A percentile compares a stretch with the other conserved stretches of the same genome.
phyloP scores from a whole-genome alignment of 2,113 vertebrate species.

The Chionodraco myersi region DNA sequence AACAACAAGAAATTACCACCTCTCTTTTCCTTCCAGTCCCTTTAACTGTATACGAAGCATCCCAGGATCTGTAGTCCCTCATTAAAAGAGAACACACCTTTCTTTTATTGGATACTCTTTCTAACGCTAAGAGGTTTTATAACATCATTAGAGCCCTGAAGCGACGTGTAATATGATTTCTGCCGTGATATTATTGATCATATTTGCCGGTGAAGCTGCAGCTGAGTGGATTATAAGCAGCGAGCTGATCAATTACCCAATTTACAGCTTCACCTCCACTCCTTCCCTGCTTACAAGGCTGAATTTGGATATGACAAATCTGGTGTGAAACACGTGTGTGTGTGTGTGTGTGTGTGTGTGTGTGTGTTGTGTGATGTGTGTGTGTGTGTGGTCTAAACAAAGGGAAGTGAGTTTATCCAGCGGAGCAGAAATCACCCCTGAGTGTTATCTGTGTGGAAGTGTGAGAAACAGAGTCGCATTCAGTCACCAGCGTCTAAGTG shows the following conservation, averaged over 20 bases:
- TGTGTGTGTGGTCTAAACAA: constrained; percentile 56
- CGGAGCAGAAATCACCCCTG: constrained; percentile 59
- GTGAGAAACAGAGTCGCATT: constrained; percentile 70
- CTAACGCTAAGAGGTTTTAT: constrained; percentile 55
- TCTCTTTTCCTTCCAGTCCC: constrained; percentile 17
- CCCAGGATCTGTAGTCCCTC: constrained; percentile 21
- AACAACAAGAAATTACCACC: constrained; percentile 1
- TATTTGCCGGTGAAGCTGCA: constrained; percentile 32
- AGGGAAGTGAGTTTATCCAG: constrained; percentile 67
- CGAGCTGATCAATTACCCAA: constrained; percentile 48
- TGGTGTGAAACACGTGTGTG: constrained; percentile 14
- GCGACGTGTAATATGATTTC: constrained; percentile 52
- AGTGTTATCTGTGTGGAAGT: constrained; percentile 69
- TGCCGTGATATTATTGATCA: constrained; percentile 57
- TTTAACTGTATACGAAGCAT: constrained; percentile 8
- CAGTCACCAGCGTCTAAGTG: constrained; percentile 40
- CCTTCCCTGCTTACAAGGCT: constrained; percentile 8
- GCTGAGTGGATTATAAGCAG: constrained; percentile 41
- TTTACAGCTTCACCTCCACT: constrained; percentile 33
- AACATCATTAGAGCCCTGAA: constrained; percentile 38
- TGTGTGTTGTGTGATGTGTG: constrained; percentile 8
- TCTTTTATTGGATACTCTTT: constrained; percentile 30
- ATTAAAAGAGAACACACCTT: background rate
- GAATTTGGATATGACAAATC: constrained; percentile 23
- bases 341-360: constrained; percentile 22